These are phyloP conservation scores for Hemichromis elongatus DNA, from an alignment of 2,113 vertebrate species.

Conservation along the genomic window DNA sequence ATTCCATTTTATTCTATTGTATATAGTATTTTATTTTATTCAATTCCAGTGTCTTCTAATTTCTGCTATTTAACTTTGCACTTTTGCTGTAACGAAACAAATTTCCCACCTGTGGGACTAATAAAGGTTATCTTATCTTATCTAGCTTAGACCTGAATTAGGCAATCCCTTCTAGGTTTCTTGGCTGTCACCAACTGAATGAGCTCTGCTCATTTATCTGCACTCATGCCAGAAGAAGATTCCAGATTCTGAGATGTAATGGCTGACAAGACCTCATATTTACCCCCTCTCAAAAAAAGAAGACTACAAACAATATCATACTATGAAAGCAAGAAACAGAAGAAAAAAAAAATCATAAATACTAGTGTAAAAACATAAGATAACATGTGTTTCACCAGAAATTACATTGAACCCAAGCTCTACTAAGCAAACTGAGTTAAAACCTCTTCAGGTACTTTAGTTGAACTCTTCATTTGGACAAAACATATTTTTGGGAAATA, in stretches of 20 bases:
- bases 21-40: too few relatives aligned
- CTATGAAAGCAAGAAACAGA: background rate
- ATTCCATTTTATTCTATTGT: too few relatives aligned
- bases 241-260: background rate
- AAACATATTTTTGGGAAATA: slow-evolving; percentile 14
- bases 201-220: background rate
- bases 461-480: slow-evolving; percentile 1
- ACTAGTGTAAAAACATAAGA: background rate
- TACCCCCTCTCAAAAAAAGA: background rate
- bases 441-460: background rate
- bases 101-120: too few relatives aligned
- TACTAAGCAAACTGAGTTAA: background rate
- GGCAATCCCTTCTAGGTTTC: background rate
- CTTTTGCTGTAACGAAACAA: too few relatives aligned
- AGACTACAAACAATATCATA: background rate
- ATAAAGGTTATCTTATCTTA: too few relatives aligned
- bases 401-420: background rate
- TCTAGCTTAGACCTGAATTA: background rate
- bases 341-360: too few relatives aligned
- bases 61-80: too few relatives aligned
- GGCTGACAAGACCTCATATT: background rate
- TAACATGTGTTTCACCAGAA: background rate
- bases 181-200: background rate
- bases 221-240: background rate
- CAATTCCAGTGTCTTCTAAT: too few relatives aligned